Evolutionary conservation across 2,797 vertebrate genomes (phyloP), one percentile per base, ranked within the genome.

Genomic region (Esox masquinongy): DNA sequence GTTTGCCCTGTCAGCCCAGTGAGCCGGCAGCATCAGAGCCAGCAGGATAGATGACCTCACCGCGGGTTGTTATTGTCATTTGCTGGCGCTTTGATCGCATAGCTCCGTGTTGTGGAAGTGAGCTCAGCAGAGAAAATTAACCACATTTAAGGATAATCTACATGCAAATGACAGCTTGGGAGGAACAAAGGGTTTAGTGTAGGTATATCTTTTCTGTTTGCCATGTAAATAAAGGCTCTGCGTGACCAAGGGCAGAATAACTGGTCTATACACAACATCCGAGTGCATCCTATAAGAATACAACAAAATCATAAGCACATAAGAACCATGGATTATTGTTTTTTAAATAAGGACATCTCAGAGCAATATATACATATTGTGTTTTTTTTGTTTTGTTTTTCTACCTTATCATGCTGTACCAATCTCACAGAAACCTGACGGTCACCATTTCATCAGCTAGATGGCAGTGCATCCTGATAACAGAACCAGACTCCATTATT

Each of bases 1-100:
- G n/a, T 59, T 9, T 24, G 3, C 24, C 22, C 24, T 63, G 78
- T 76, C 50, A 36, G 79, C 12, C 69, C 64, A 74, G 84, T 72
- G 67, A 47, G 4, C 9, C 75, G 74, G 77, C 70, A 76, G 72
- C 50, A 75, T 81, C 84, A 84, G 11, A 47, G 12, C 43, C 43
- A 47, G 43, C 43, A 14, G 43, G 43, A 47, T 14, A 47, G 43
- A 14, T 47, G 43, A 47, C 43, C 43, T 47, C 43, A 47, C 43
- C 9, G 43, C 9, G 15, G n/a, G 11, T 1, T 1, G 36, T n/a
- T 69, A 69, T 29, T 63, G 22, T 63, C 12, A 43, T 43, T 43
- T 43, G 5, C 39, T 43, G 39, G 39, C 4, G 59, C 14, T 15
- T 29, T 14, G 5, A 17, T 16, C 24, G 5, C 29, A 14, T 15